Conservation (phyloP, 2,797 vertebrate genomes). For the Enteromius fasciolatus region DNA sequence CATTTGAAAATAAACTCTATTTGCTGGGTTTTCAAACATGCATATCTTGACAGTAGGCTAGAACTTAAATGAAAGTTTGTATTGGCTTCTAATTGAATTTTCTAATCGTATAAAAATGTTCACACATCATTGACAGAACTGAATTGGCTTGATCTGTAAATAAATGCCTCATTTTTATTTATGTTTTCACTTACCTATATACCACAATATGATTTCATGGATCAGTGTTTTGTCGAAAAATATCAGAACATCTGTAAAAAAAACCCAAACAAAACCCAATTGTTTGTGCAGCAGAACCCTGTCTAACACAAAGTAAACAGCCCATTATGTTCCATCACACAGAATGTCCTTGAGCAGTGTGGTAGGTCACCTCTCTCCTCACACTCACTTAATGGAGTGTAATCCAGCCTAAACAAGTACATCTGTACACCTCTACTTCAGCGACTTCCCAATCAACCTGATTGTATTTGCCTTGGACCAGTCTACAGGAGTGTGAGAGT, state of each 20-base stretch:
- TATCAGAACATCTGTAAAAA: background rate
- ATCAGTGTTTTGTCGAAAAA: background rate
- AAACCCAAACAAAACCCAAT: too few relatives aligned
- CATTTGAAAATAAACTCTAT: background rate
- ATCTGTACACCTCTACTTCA: slow-evolving; percentile 53
- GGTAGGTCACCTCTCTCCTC: background rate
- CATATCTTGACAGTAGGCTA: background rate
- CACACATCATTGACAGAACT: background rate
- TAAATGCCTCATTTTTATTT: background rate
- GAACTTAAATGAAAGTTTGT: background rate
- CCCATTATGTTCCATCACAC: background rate
- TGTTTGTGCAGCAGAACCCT: background rate
- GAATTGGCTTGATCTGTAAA: background rate
- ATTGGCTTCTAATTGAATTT: background rate
- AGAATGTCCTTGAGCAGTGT: background rate
- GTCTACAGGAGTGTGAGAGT: slow-evolving; percentile 39
- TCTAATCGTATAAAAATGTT: background rate
- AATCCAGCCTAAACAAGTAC: slow-evolving; percentile 57
- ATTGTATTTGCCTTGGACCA: slow-evolving; percentile 48
- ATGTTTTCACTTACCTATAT: background rate
- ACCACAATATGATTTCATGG: background rate
- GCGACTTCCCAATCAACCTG: slow-evolving; percentile 58
- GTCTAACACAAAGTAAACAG: background rate
- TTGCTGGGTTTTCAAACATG: background rate
- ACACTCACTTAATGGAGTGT: slow-evolving; percentile 51